Percentiles rank a stretch among this genome's conserved stretches.
Evolutionary conservation across 2,888 invertebrate species (phyloP).

Genomic region (Nephrotoma guestfalica): DNA sequence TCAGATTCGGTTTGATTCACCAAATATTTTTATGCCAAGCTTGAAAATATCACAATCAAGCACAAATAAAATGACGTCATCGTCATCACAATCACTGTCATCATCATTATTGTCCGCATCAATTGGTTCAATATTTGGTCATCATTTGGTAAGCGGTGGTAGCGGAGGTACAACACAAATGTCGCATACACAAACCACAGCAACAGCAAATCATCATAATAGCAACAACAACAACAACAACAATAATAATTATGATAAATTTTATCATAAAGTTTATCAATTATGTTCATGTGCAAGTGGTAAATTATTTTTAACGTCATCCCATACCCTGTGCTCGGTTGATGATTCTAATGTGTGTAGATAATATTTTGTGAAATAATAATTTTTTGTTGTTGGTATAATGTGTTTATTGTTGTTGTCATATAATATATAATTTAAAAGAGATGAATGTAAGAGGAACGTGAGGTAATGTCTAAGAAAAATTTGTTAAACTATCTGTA

Average conservation of each 20-base stretch:
- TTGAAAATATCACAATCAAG: constrained; percentile 38
- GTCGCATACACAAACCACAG: background rate
- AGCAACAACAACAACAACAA: background rate
- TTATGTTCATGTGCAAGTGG: constrained; percentile 82
- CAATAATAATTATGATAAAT: background rate
- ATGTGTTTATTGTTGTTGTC: background rate
- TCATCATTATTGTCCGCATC: constrained; percentile 31
- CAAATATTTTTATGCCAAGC: constrained; percentile 43
- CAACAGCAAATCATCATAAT: background rate
- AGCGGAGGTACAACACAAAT: constrained; percentile 26
- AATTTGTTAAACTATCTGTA: background rate
- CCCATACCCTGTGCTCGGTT: constrained; percentile 58
- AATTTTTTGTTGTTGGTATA: background rate
- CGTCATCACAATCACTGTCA: constrained; percentile 26
- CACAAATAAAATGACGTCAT: constrained; percentile 22
- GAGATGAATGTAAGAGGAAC: background rate
- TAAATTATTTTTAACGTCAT: constrained; percentile 73
- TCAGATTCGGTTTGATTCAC: constrained; percentile 50
- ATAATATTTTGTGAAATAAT: constrained; percentile 19
- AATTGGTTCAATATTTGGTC: constrained; percentile 17
- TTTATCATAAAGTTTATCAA: constrained; percentile 54
- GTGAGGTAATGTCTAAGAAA: background rate
- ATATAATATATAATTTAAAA: background rate
- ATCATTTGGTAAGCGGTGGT: constrained; percentile 17
- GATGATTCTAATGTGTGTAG: constrained; percentile 32